Evolutionary conservation across 1,140 invertebrate genomes (phyloP).

Genomic region (Drusus annulatus): DNA sequence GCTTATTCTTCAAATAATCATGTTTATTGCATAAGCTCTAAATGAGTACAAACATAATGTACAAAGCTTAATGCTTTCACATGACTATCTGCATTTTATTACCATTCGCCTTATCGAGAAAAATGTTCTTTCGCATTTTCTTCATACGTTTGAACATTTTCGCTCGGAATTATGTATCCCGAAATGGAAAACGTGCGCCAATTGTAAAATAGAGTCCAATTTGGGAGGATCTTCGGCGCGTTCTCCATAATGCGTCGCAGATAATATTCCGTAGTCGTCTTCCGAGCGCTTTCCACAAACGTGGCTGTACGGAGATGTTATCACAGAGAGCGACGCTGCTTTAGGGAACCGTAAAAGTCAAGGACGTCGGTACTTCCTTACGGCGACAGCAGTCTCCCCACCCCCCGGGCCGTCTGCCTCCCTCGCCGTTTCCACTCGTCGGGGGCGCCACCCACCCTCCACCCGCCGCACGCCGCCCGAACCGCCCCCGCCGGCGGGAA

Average conservation of each 20-base stretch:
- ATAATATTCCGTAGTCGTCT: constrained; percentile 32
- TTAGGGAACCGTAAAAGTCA: constrained; percentile 46
- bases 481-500: constrained; percentile 3
- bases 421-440: not conserved
- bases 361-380: constrained; percentile 47
- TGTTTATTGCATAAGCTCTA: no score
- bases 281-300: constrained; percentile 36
- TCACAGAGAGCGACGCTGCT: constrained; percentile 26
- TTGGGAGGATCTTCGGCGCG: constrained; percentile 29
- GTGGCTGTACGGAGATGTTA: constrained; percentile 40
- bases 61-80: not conserved
- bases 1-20: no score
- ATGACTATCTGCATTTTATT: constrained; percentile 31
- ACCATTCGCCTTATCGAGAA: constrained; percentile 15
- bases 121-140: constrained; percentile 20
- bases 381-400: constrained; percentile 33
- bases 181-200: constrained; percentile 39
- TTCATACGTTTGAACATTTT: constrained; percentile 12
- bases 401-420: not conserved
- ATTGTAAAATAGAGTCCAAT: constrained; percentile 39
- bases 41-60: no score
- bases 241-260: constrained; percentile 38
- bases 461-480: not conserved
- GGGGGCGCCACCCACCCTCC: not conserved
- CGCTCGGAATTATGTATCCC: constrained; percentile 32